phyloP scores from a whole-genome alignment of 1,140 invertebrate genomes.

The Maniola jurtina region DNA sequence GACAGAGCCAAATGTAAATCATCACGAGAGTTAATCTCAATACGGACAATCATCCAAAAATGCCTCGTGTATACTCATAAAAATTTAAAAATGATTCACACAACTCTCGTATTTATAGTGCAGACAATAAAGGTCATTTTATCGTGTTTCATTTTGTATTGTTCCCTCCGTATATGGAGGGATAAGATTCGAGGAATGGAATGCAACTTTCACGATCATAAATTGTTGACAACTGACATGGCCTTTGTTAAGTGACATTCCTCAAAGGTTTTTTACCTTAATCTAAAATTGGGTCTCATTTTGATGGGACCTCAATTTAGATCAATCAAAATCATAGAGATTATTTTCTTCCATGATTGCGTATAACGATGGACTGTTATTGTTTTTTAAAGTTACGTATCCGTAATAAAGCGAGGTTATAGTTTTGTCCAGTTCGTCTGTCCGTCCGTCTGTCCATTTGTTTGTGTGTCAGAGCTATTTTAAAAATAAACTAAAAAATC shows the following conservation, averaged over 20 bases:
- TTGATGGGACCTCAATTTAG: slow-evolving; percentile 5
- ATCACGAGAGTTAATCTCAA: slow-evolving; percentile 15
- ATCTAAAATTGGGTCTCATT: slow-evolving; percentile 35
- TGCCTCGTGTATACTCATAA: slow-evolving; percentile 19
- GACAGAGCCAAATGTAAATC: slow-evolving; percentile 7
- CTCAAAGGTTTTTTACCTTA: slow-evolving; percentile 35
- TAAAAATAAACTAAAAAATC: too few relatives aligned
- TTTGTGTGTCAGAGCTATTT: too few relatives aligned
- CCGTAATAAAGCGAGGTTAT: too few relatives aligned
- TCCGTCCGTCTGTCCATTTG: too few relatives aligned
- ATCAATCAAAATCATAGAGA: slow-evolving; percentile 10
- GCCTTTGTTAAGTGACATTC: slow-evolving; percentile 40
- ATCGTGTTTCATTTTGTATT: slow-evolving; percentile 16
- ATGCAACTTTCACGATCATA: slow-evolving; percentile 42
- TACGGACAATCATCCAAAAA: slow-evolving; percentile 31
- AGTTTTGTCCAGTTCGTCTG: too few relatives aligned
- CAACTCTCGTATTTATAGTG: slow-evolving; percentile 15
- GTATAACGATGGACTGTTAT: background rate
- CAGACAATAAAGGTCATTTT: slow-evolving; percentile 31
- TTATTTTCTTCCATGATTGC: background rate
- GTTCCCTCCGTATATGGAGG: slow-evolving; percentile 14
- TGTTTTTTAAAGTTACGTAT: too few relatives aligned
- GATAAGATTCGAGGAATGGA: slow-evolving; percentile 28
- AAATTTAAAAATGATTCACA: slow-evolving; percentile 8
- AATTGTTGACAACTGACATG: slow-evolving; percentile 44